Evolutionary conservation across 2,113 vertebrate species (phyloP), one percentile per base, ranked within the genome.

Genomic region (Rutilus rutilus): DNA sequence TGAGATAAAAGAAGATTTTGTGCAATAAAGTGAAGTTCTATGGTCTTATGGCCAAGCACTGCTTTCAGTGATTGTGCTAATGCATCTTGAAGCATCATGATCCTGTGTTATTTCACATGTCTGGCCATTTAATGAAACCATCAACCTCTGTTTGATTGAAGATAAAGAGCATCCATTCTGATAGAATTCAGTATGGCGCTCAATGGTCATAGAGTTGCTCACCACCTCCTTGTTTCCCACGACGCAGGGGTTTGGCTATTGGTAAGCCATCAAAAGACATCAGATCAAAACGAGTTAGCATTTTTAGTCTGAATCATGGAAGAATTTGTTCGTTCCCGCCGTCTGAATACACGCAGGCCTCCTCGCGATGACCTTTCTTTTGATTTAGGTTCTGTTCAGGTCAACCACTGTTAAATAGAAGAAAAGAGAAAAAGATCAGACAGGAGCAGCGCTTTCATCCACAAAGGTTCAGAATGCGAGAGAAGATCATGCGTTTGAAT

Each of bases 341-440:
- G 57, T 88, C 86, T 84, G 90, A 91, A 90, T 84, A 45, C 81
- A 79, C 83, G 74, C 78, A 81, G 54, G 84, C 89, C 89, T 91
- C 81, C 90, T 86, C 90, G 78, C 78, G 47, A 85, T 95, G 93
- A 94, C 94, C 93, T 95, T 94, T 94, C 52, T 90, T 95, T 95
- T 95, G 92, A 94, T 93, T 86, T 83, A 62, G 25, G 5, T 57
- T 92, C 90, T 86, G 79, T 90, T 77, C 84, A 88, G 91, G 94
- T 94, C 91, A 94, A 95, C 92, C 62, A 78, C 89, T 91, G 80
- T 92, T 92, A 88, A 88, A 90, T 86, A 85, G 67, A 83, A 60
- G 76, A 69, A 60, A 69, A 81, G 76, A 87, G 83, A 76, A 92
- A 92, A 90, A 94, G 93, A 94, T 94, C 93, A 93, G 88, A 94